Evolutionary conservation across 2,113 vertebrate species (phyloP), one percentile per base, ranked within the genome.

Genomic region (Xerus inauris): DNA sequence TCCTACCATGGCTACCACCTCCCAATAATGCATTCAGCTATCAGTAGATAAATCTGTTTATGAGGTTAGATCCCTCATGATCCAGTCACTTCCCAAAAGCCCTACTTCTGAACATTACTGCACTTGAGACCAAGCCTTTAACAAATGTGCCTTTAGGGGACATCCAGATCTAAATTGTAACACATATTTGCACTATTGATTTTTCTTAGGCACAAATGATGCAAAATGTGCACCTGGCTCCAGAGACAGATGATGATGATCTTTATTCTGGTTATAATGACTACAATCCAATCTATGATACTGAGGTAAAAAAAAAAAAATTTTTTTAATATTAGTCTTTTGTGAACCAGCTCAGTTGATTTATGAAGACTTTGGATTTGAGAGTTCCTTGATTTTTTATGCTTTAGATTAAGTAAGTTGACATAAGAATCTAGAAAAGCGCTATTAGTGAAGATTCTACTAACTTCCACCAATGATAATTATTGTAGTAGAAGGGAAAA

Each of bases 241-340:
- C 99, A 35, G 99, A 98, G 77, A 98, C 98, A 67, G 99, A 99
- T 85, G 99, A 99, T 86, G 99, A 99, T 67, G 99, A 99, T 94
- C 98, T 99, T 96, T 99, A 99, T 97, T 99, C 99, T 76, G 99
- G 99, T 45, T 99, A 99, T 97, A 99, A 99, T 98, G 99, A 99
- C 96, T 99, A 99, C 97, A 99, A 99, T 93, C 99, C 99, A 45
- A 99, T 99, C 0, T 99, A 99, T 98, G 99, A 99, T 95, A 99
- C 98, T 1, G 99, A 99, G 99, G 99, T 99, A 98, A 98, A 91
- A 72, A 30, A 38, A 59, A 47, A 71, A n/a, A 7, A 22, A 11
- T 64, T 54, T 47, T 35, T 89, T 93, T 75, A 59, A 82, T 24
- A 40, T 80, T 90, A 38, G 5, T 40, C 22, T 95, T 95, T 57